Evolutionary conservation across 2,888 invertebrate species (phyloP).

Genomic region (Xestia ashworthii): DNA sequence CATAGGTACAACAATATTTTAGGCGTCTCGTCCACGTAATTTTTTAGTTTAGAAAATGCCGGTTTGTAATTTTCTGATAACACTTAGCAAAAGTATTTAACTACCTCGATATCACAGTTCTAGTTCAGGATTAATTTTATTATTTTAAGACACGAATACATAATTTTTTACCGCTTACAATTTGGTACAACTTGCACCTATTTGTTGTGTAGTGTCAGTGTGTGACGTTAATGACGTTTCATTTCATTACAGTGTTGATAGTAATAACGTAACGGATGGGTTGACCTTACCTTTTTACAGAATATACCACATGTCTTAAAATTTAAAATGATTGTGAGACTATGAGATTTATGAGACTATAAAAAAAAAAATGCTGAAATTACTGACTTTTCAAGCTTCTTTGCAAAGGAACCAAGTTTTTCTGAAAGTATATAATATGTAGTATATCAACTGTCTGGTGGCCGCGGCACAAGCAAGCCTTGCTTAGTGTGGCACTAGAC

Average conservation of each 20-base stretch:
- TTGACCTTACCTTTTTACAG: background rate
- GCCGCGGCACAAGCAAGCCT: no score
- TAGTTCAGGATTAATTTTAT: slow-evolving; percentile 27
- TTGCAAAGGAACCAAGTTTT: background rate
- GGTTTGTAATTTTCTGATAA: slow-evolving; percentile 32
- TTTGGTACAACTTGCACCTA: slow-evolving; percentile 21
- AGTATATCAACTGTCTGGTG: no score
- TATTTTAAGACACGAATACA: slow-evolving; percentile 52
- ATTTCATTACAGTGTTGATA: slow-evolving; percentile 34
- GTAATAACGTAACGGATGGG: no score
- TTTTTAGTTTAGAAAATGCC: slow-evolving; percentile 23
- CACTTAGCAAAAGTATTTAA: slow-evolving; percentile 20
- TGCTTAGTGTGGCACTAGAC: no score
- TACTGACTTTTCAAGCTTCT: background rate
- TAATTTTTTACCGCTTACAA: slow-evolving; percentile 38
- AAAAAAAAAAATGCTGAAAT: background rate
- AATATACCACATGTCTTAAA: background rate
- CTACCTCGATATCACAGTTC: slow-evolving; percentile 35
- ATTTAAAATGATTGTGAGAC: background rate
- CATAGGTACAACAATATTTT: slow-evolving; percentile 8
- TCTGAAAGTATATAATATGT: no score
- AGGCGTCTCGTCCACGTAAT: slow-evolving; percentile 36
- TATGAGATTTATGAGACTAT: no score
- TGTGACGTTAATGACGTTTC: slow-evolving; percentile 40
- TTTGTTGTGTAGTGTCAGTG: slow-evolving; percentile 37